Evolutionary conservation across 2,888 invertebrate species (phyloP), one percentile per base, ranked within the genome.

Genomic region (Venustoraphidia nigricollis): DNA sequence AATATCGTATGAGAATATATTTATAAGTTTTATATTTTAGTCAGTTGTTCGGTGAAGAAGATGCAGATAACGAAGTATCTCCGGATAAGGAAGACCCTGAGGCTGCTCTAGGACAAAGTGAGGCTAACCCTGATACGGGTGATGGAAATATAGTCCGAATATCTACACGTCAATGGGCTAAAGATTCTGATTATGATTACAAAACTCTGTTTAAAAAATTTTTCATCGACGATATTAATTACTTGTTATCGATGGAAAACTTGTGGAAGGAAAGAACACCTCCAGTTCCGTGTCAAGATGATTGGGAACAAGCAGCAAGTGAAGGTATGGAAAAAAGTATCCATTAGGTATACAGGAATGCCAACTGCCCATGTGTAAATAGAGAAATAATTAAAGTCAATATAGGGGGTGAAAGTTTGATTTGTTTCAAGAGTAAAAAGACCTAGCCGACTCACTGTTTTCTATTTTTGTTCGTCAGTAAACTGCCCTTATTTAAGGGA

Each of bases 31-130:
- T 45, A 41, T 51, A 56, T 66, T 72, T 11, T 61, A 91, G 88
- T 68, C 97, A 98, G 68, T 71, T 99, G 11, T 99, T 96, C 71
- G 98, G 98, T 0, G 94, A 96, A 68, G 83, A 84, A 52, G 95
- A 95, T 66, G 89, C 93, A 0, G 96, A 97, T 68, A 84, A 97
- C 61, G 97, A 97, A 65, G 96, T 98, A 2, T 95, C 96, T 10
- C 98, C 98, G 0, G 97, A 98, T 62, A 83, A 91, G 1, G 92
- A 87, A 14, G 96, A 97, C 69, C 94, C 95, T 8, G 96, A 96
- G 68, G 85, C 89, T 6, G 76, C 81, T 13, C 57, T 79, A 38
- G 63, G 67, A 59, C 68, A 0, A 70, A 75, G 70, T 53, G 64
- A 66, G 10, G 65, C 63, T 47, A 50, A 50, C 13, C 60, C 61